A percentile compares a stretch with the other conserved stretches of the same genome.
Evolutionary conservation across 2,888 invertebrate genomes (phyloP).

Genomic region (Rhagophthalmus giganteus): DNA sequence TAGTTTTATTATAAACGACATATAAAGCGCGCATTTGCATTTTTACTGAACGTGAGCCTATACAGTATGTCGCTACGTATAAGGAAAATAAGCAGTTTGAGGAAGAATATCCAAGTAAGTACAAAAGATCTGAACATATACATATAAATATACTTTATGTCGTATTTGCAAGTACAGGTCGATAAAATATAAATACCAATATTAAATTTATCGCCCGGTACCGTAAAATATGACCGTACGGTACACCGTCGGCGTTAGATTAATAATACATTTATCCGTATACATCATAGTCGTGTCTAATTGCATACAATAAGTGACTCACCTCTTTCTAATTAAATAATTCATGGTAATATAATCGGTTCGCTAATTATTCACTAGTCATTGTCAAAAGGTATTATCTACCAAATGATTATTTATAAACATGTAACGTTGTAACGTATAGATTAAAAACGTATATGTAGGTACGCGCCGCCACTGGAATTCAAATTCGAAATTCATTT

Average conservation of each 20-base stretch:
- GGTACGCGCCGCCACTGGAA: constrained; percentile 25
- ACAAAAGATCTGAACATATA: constrained; percentile 15
- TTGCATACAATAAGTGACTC: constrained; percentile 29
- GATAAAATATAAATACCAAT: constrained; percentile 28
- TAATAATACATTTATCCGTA: constrained; percentile 21
- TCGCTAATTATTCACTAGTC: constrained; percentile 22
- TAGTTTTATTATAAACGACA: too few relatives aligned
- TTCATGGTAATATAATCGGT: constrained; percentile 12
- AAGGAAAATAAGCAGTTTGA: constrained; percentile 18
- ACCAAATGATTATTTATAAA: too few relatives aligned
- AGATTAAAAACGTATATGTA: too few relatives aligned
- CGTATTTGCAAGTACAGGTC: constrained; percentile 22
- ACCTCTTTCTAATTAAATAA: constrained; percentile 24
- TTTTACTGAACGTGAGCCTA: not conserved
- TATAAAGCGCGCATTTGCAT: too few relatives aligned
- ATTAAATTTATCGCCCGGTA: constrained; percentile 23
- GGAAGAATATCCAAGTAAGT: constrained; percentile 19
- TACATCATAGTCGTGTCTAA: constrained; percentile 22
- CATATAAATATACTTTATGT: constrained; percentile 21
- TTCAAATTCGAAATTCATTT: constrained; percentile 16
- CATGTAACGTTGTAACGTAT: too few relatives aligned
- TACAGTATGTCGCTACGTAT: constrained; percentile 6
- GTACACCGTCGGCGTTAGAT: constrained; percentile 28
- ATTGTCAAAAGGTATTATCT: constrained; percentile 15
- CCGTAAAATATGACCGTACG: constrained; percentile 14